A percentile compares a stretch with the other conserved stretches of the same genome.
Evolutionary conservation across 2,888 invertebrate species (phyloP).

Genomic region (Calameuta idolon): DNA sequence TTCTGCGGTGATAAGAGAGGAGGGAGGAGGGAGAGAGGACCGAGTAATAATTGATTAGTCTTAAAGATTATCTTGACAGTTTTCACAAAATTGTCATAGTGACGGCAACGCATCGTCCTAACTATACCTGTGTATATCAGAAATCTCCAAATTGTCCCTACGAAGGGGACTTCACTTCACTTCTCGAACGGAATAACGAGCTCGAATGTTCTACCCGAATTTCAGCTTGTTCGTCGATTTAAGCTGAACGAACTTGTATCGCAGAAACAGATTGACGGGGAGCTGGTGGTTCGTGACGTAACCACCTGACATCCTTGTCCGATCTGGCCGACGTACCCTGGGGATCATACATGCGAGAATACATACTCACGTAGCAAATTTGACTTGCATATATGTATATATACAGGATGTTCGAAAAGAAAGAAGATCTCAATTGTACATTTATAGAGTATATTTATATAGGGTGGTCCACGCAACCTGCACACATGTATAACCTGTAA

Average conservation of each 20-base stretch:
- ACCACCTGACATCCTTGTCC: slow-evolving; percentile 58
- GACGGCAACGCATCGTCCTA: not conserved
- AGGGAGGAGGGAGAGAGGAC: too few relatives aligned
- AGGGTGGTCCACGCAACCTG: too few relatives aligned
- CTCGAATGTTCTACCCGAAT: not conserved
- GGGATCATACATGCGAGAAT: slow-evolving; percentile 34
- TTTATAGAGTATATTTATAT: not conserved
- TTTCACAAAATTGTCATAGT: not conserved
- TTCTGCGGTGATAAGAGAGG: too few relatives aligned
- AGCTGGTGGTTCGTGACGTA: slow-evolving; percentile 57
- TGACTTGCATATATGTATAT: not conserved
- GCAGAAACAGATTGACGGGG: slow-evolving; percentile 59
- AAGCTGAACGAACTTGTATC: slow-evolving; percentile 51
- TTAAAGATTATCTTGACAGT: not conserved
- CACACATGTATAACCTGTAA: too few relatives aligned
- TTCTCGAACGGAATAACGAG: not conserved
- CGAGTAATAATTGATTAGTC: not conserved
- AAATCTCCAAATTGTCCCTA: not conserved
- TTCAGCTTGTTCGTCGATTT: slow-evolving; percentile 34
- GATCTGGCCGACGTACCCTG: slow-evolving; percentile 54
- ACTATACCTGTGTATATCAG: not conserved
- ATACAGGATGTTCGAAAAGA: not conserved
- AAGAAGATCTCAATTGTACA: not conserved
- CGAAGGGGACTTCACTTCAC: not conserved
- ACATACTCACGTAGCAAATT: slow-evolving; percentile 46